Conservation (phyloP, 2,888 invertebrate genomes). For the Drosophila ezoana region DNA sequence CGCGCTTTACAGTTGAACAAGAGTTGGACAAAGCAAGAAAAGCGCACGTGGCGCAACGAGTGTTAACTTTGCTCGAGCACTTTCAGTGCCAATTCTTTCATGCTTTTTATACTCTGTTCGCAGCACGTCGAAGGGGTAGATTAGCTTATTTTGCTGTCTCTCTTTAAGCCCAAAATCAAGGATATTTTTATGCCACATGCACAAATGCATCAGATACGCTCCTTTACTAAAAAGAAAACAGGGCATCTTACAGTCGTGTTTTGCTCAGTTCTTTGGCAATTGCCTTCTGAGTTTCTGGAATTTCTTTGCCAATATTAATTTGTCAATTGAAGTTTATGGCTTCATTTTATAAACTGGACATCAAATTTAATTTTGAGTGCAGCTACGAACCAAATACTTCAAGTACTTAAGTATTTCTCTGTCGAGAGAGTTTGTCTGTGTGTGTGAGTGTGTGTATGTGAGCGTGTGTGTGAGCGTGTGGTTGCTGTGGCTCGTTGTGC, state of each 20-base stretch:
- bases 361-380: not conserved
- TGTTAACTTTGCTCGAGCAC: slow-evolving; percentile 18
- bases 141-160: not conserved
- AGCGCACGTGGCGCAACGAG: slow-evolving; percentile 21
- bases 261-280: not conserved
- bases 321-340: slow-evolving; percentile 12
- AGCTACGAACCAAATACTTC: not conserved
- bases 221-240: not conserved
- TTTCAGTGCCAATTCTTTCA: slow-evolving; percentile 14
- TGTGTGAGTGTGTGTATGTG: not conserved
- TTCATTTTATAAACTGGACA: not conserved
- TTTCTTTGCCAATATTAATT: slow-evolving; percentile 21
- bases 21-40: slow-evolving; percentile 34
- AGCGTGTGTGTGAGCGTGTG: slow-evolving; percentile 16
- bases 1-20: slow-evolving; percentile 33
- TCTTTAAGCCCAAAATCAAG: no score
- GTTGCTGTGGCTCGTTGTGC: slow-evolving; percentile 18
- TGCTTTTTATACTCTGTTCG: not conserved
- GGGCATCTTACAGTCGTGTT: not conserved
- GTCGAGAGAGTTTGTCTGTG: not conserved
- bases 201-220: no score
- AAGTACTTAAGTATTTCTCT: slow-evolving; percentile 2
- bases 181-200: no score
- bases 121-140: not conserved
- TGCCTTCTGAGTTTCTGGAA: not conserved